Evolutionary conservation across 2,797 vertebrate species (phyloP), one percentile per base, ranked within the genome.

Genomic region (Benthosema pterotum): DNA sequence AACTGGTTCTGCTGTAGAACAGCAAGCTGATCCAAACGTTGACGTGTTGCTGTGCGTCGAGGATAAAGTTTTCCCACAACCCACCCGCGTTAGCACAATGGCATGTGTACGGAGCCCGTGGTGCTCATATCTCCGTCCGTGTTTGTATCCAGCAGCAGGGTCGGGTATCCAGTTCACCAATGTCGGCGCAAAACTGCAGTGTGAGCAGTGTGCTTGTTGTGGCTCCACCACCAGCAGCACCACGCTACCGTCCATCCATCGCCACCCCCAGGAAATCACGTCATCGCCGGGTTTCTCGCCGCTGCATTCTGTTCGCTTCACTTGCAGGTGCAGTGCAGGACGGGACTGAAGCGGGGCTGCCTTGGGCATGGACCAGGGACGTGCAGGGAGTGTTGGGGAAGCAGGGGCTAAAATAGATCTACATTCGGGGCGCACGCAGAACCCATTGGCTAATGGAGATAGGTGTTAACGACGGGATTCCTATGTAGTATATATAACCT

Each of bases 151-250:
- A 19, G 71, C 77, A 62, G n/a, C n/a, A n/a, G n/a, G 80, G 80
- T 80, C 76, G 83, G 52, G 66, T 38, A 71, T 77, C 59, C 75
- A 3, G 66, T 57, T 57, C 72, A 43, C 48, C 52, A 56, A 75
- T 15, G 59, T 64, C 73, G 47, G 59, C 67, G 77, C 72, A 67
- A 78, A 81, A 66, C 86, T 75, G 89, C 86, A 83, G 88, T 60
- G 70, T 57, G 49, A 45, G 71, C 45, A n/a, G 58, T 1, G 80
- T 38, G 87, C 74, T 72, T 82, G 83, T 84, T 82, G 83, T 86
- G 84, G 69, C 4, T 51, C 45, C 5, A 46, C 45, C 45, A 15
- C 74, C 22, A 22, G 2, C 15, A 78, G 2, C 15, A 78, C 79
- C 88, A 86, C 84, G 88, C 82, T 80, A 86, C 11, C 78, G 74